Evolutionary conservation across 1,140 invertebrate species (phyloP), one percentile per base, ranked within the genome.

Genomic region (Apocrypta bakeri): DNA sequence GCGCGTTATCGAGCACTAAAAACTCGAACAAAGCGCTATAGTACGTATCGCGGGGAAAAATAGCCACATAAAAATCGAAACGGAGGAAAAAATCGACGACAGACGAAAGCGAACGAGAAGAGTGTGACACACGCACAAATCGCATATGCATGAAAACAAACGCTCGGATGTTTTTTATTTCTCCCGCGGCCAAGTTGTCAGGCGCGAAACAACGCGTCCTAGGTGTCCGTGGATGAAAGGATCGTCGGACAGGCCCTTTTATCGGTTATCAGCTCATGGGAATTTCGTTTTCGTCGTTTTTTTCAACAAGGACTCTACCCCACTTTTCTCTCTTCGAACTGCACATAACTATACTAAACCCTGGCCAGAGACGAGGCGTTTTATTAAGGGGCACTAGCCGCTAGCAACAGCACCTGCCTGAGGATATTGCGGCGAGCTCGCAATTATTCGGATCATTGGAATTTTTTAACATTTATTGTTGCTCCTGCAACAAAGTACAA

Each of bases 161-260:
- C 72, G 40, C 61, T 17, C 72, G 27, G 29, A 27, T 37, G 27
- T 29, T 81, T 64, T 81, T 31, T 71, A 61, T 71, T 76, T 71
- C 27, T 6, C 61, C 33, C 14, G 9, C 64, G 89, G 89, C 87
- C 84, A 68, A 87, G 83, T 87, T 87, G 87, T 88, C 88, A 88
- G 87, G 81, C 86, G 79, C 84, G 87, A 89, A 88, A 71, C 21
- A 72, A 40, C 86, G 87, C 83, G 85, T 85, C 86, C 82, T 85
- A 86, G 85, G 85, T 87, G 87, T 89, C 61, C 83, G 81, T 37
- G 85, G 81, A 88, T 87, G 87, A 90, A 89, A 89, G 89, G 88
- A 88, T 83, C 80, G 87, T 85, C 87, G 82, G 87, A 90, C 87
- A 89, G 85, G 63, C 84, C 83, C 85, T 88, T 82, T 86, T 89